phyloP scores from a whole-genome alignment of 2,113 vertebrate genomes.

The Andinoacara biseriatus region DNA sequence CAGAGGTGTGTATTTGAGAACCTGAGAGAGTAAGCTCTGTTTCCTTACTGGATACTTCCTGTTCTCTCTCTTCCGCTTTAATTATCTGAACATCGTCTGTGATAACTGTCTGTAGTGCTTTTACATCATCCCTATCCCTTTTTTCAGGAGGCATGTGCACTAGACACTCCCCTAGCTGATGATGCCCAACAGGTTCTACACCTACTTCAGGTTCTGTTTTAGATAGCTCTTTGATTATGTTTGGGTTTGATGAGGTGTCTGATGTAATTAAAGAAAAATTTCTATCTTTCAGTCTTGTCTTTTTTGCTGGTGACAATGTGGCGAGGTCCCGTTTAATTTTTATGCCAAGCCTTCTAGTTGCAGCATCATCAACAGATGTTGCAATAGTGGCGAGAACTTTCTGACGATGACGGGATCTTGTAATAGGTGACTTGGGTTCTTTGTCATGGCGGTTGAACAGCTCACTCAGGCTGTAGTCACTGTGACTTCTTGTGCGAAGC shows the following conservation, averaged over 20 bases:
- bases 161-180: background rate
- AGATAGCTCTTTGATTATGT: constrained; percentile 27
- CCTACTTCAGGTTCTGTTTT: background rate
- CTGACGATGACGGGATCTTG: constrained; percentile 87
- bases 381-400: constrained; percentile 84
- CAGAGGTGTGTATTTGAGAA: background rate
- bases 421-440: constrained; percentile 88
- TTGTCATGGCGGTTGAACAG: constrained; percentile 86
- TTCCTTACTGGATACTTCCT: constrained; percentile 16
- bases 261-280: constrained; percentile 52
- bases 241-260: constrained; percentile 48
- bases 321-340: constrained; percentile 91
- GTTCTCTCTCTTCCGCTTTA: constrained; percentile 47
- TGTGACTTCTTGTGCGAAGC: constrained; percentile 83
- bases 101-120: constrained; percentile 34
- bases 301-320: constrained; percentile 79
- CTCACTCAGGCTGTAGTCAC: constrained; percentile 91
- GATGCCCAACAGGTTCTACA: constrained; percentile 20
- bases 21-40: background rate
- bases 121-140: constrained; percentile 11
- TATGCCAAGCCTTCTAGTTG: constrained; percentile 84
- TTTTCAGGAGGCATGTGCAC: background rate
- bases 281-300: constrained; percentile 67
- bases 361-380: constrained; percentile 82
- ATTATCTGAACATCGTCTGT: constrained; percentile 22